Evolutionary conservation across 2,113 vertebrate species (phyloP).

Genomic region (Jacana jacana): DNA sequence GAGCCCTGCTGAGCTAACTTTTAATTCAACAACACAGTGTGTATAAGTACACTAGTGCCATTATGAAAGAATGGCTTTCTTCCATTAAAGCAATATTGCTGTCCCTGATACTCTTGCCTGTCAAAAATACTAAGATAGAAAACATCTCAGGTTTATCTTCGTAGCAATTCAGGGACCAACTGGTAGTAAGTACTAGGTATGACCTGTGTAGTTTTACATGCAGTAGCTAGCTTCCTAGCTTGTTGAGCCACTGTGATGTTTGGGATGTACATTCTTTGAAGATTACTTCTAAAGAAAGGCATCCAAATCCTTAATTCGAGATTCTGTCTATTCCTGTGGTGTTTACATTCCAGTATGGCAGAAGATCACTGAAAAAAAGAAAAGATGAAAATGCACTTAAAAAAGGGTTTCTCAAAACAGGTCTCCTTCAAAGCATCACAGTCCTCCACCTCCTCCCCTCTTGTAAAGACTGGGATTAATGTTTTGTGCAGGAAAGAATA

Average conservation of each 20-base stretch:
- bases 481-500: constrained; percentile 30
- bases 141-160: constrained; percentile 22
- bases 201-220: constrained; percentile 70
- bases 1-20: constrained; percentile 51
- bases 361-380: constrained; percentile 72
- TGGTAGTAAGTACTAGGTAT: constrained; percentile 57
- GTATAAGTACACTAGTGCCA: constrained; percentile 31
- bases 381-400: constrained; percentile 69
- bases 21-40: constrained; percentile 34
- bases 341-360: constrained; percentile 80
- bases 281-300: constrained; percentile 81
- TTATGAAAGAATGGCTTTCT: constrained; percentile 38
- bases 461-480: constrained; percentile 31
- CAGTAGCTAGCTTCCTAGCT: constrained; percentile 64
- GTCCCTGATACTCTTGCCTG: constrained; percentile 17
- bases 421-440: constrained; percentile 65
- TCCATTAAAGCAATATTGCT: constrained; percentile 42
- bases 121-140: constrained; percentile 24
- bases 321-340: constrained; percentile 81
- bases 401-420: constrained; percentile 53
- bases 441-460: constrained; percentile 48
- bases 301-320: constrained; percentile 78
- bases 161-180: constrained; percentile 48
- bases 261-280: constrained; percentile 79
- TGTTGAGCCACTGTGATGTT: constrained; percentile 75